Evolutionary conservation across 2,113 vertebrate genomes (phyloP), one percentile per base, ranked within the genome.

Genomic region (Solea senegalensis): DNA sequence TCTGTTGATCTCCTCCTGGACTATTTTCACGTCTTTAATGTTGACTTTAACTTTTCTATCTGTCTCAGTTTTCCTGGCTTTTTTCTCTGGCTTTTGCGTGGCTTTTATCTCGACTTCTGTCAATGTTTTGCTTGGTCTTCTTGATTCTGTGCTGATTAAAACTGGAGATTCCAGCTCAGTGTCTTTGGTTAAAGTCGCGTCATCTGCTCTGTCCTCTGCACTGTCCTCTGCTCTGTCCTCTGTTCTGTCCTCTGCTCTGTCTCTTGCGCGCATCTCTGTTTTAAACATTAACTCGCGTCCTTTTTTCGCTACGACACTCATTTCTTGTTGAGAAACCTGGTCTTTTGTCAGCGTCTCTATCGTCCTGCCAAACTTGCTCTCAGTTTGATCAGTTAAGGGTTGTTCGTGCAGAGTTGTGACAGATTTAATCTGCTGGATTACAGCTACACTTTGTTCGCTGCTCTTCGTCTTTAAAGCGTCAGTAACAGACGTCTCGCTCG

Each of bases 401-500:
- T 26, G 12, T 0, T 58, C 45, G 15, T 67, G n/a, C 14, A 55
- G 7, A 0, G 1, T 34, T 1, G 8, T 8, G 34, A 54, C 39
- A 34, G 56, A 13, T 43, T 61, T 50, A 44, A 9, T 2, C 45
- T 75, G 64, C 50, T 49, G 64, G 16, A 74, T 58, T 21, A 53
- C 12, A 51, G 13, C 60, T 11, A 28, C 2, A 14, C 56, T 27
- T 44, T 75, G 13, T 40, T 50, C 12, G 15, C 54, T 60, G 75
- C 83, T 62, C 57, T 57, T 89, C 45, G 9, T 75, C 40, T 63
- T 45, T 45, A 61, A 53, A 45, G 68, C 4, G 61, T 88, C 85
- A 79, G 82, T 66, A 59, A 81, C 79, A 82, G 89, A 88, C 39
- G 74, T 80, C 56, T 81, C 51, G 14, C 54, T 74, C 39, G 64